phyloP scores from a whole-genome alignment of 2,888 invertebrate genomes.

The Trimorus sp. region DNA sequence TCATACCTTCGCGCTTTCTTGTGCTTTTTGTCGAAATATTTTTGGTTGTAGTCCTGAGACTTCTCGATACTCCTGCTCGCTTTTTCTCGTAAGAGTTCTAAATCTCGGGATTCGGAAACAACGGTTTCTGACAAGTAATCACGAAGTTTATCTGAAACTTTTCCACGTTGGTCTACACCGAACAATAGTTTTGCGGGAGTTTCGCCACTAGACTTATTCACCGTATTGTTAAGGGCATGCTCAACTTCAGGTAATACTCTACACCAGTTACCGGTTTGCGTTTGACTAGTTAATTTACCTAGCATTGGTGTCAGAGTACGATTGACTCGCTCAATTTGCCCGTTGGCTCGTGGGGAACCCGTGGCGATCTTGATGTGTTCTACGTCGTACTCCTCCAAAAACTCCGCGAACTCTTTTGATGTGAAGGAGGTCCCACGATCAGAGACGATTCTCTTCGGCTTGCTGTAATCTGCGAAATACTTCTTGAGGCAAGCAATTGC shows the following conservation, averaged over 20 bases:
- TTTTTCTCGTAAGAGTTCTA: conserved; percentile 26
- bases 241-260: too few relatives aligned
- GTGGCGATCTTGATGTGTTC: conserved; percentile 29
- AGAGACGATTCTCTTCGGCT: conserved; percentile 9
- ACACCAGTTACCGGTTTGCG: too few relatives aligned
- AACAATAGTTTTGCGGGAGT: conserved; percentile 71
- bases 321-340: conserved; percentile 33
- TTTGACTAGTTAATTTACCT: too few relatives aligned
- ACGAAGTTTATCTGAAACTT: conserved; percentile 27
- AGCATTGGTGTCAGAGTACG: too few relatives aligned
- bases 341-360: conserved; percentile 36
- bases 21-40: too few relatives aligned
- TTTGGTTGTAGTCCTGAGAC: conserved; percentile 22
- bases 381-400: background rate
- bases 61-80: conserved; percentile 59
- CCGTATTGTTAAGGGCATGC: too few relatives aligned
- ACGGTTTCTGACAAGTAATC: conserved; percentile 43
- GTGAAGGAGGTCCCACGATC: conserved; percentile 7
- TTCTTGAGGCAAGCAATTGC: conserved; percentile 6
- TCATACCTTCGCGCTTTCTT: too few relatives aligned
- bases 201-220: conserved; percentile 33
- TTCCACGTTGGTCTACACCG: conserved; percentile 70
- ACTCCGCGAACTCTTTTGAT: conserved; percentile 6
- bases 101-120: background rate
- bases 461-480: background rate